These are phyloP conservation scores for Dascyllus trimaculatus DNA, from an alignment of 2,113 vertebrate species.

Conservation along the genomic window DNA sequence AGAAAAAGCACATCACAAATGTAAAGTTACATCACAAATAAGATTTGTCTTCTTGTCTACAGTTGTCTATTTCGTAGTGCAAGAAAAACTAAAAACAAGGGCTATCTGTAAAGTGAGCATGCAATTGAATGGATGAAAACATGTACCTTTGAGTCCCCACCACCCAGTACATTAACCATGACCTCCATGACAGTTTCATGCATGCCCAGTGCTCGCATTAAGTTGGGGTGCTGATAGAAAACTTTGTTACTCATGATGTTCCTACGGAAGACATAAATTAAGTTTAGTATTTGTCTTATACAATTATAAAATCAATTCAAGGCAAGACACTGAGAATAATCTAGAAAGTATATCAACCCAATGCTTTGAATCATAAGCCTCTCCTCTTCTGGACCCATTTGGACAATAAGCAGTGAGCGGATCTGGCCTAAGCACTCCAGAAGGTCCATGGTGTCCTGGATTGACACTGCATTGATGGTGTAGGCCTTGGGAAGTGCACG, in stretches of 20 bases:
- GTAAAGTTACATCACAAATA: background rate
- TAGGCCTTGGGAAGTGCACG: slow-evolving; percentile 93
- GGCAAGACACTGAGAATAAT: background rate
- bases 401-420: slow-evolving; percentile 95
- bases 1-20: background rate
- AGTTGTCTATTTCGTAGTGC: background rate
- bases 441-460: slow-evolving; percentile 92
- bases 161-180: slow-evolving; percentile 95
- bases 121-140: background rate
- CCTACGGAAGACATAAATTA: slow-evolving; percentile 70
- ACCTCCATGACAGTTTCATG: slow-evolving; percentile 97
- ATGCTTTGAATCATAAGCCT: slow-evolving; percentile 98
- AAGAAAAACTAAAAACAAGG: background rate
- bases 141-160: slow-evolving; percentile 92
- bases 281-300: background rate
- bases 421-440: slow-evolving; percentile 95
- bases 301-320: background rate
- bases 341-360: slow-evolving; percentile 80
- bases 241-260: slow-evolving; percentile 97
- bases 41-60: background rate
- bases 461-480: slow-evolving; percentile 89
- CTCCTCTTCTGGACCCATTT: slow-evolving; percentile 98
- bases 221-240: slow-evolving; percentile 95
- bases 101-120: background rate
- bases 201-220: slow-evolving; percentile 95